Base-by-base conservation (phyloP, 2,888 invertebrate species). In the Hirtodrosophila cameraria region DNA sequence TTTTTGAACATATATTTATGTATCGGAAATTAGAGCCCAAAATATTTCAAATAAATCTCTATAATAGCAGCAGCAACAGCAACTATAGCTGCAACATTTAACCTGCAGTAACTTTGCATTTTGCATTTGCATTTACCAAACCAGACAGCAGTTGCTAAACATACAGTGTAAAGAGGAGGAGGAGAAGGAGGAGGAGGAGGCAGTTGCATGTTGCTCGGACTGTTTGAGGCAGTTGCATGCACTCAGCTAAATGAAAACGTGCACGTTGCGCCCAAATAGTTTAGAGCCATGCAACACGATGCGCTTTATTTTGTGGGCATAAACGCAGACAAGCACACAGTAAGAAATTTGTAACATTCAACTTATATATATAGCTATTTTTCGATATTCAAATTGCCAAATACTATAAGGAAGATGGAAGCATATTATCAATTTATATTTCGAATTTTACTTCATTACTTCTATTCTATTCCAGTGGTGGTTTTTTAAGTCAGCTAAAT, bases 201-300 rank as follows among this genome's bases (percentile, higher is more conserved):
- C 49, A 30, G 42, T 38, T 48, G 52, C 36, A 38, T 49, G 45
- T 28, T 36, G 16, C 13, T 9, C 41, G 49, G 58, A 35, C 39
- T 49, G 30, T 36, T 18, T 36, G 54, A 38, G 62, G 62, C 66
- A 75, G 78, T 70, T 65, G 75, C 77, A 61, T 79, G 82, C 82
- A 82, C 82, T 82, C 82, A 82, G 85, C 85, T 82, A 82, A 82
- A 82, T 82, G 82, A 82, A 82, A 82, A 82, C 82, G 82, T 82
- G 85, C 76, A 67, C 72, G 67, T 72, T 82, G 79, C 68, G 65
- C 66, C 65, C 72, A 82, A 82, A 82, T 75, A 85, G 72, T 85
- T 79, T 65, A 63, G 54, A 72, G 73, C 64, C 73, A 60, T 59
- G 66, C 72, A 79, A 72, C 80, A 60, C 72, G 67, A 75, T 66